Base-by-base conservation (phyloP, 2,797 vertebrate species). In the Ctenopoma kingsleyae region DNA sequence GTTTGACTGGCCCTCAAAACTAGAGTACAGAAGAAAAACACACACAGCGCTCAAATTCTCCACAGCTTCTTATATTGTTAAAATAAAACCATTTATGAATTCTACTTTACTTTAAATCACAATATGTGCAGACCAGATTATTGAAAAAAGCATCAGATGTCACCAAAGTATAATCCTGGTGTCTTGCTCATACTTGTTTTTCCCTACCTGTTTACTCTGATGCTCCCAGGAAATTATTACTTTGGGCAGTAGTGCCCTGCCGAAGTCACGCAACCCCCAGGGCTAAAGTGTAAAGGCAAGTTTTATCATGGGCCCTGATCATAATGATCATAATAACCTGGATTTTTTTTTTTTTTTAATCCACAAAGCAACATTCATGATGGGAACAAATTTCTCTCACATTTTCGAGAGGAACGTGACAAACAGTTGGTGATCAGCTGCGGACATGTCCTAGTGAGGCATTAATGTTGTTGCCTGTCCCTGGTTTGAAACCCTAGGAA, bases 251-350 rank as follows among this genome's bases (percentile, higher is more conserved):
- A 67, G 80, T 78, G 72, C 76, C 79, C 67, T 54, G 76, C 19
- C 38, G 54, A 54, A 91, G 90, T 87, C 91, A 93, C 87, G 86
- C 91, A 92, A 71, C 76, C 85, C 91, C 49, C 55, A 30, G 60
- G 90, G 87, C 87, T 52, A 19, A 7, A 50, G 50, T 52, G 78
- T 51, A 74, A 53, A 52, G 88, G 68, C 89, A 90, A 50, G 89
- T 92, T 90, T 85, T 85, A 82, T 88, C 85, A 80, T 20, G 60
- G 80, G 70, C 54, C 71, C 72, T 67, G 84, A 54, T 70, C 38
- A 15, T 40, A 16, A 40, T 40, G 15, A 40, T 40, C 38, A 15
- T 40, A 16, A 40, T 40, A 40, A 67, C 66, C 70, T 83, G 85
- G 44, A 47, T n/a, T n/a, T n/a, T n/a, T n/a, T n/a, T n/a, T n/a